Conservation (phyloP, 1,140 invertebrate species). For the Lordiphosa mommai region DNA sequence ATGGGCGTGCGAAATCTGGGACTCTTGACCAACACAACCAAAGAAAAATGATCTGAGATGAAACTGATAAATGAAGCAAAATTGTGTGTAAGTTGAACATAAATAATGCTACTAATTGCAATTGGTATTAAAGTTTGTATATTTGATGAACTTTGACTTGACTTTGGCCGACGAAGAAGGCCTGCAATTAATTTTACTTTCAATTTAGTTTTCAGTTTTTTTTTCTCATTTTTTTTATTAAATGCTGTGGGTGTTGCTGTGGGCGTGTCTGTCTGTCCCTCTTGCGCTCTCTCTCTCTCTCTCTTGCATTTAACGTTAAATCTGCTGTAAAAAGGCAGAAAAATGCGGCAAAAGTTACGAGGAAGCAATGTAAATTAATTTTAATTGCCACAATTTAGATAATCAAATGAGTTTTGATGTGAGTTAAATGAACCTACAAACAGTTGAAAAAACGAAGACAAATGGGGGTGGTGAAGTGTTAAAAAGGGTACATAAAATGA, state of each 20-base stretch:
- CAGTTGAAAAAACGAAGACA: background rate
- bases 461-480: constrained; percentile 5
- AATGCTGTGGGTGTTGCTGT: constrained; percentile 1
- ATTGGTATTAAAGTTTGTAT: constrained; percentile 10
- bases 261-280: constrained; percentile 1
- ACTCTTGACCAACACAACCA: constrained; percentile 24
- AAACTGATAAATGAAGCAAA: constrained; percentile 63
- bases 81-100: constrained; percentile 16
- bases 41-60: constrained; percentile 66
- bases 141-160: constrained; percentile 29
- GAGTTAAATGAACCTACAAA: constrained; percentile 40
- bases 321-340: constrained; percentile 30
- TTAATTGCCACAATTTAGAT: constrained; percentile 75
- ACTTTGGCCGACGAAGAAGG: constrained; percentile 23
- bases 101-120: constrained; percentile 37
- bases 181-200: constrained; percentile 78
- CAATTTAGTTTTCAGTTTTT: constrained; percentile 69
- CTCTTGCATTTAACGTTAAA: constrained; percentile 50
- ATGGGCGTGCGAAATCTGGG: constrained; percentile 57
- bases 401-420: constrained; percentile 69
- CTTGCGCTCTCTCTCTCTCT: background rate
- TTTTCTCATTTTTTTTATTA: background rate
- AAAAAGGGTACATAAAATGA: background rate
- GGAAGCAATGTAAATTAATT: constrained; percentile 68
- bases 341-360: constrained; percentile 2